Conservation (phyloP, 2,888 invertebrate species). For the Allygus modestus region DNA sequence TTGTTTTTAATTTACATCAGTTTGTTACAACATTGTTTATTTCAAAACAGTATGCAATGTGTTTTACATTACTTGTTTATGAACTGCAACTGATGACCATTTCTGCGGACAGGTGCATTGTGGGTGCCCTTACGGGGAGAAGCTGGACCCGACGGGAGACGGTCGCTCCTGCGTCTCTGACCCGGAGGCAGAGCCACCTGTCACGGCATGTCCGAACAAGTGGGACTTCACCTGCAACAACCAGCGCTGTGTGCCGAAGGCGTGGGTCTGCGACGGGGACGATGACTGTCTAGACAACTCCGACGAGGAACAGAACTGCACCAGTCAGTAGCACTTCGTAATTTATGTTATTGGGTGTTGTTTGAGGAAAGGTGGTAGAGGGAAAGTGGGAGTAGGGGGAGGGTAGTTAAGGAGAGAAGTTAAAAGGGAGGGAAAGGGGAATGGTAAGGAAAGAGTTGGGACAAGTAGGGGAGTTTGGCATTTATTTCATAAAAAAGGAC, state of each 20-base stretch:
- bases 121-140: conserved; percentile 96
- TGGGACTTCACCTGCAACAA: conserved; percentile 97
- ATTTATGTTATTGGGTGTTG: background rate
- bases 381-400: too few species aligned
- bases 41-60: too few species aligned
- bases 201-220: conserved; percentile 92
- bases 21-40: too few species aligned
- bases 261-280: conserved; percentile 98
- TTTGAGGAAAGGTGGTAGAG: background rate
- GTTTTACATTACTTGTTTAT: too few species aligned
- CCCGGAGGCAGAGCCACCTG: conserved; percentile 91
- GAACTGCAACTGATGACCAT: too few species aligned
- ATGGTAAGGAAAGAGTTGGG: too few species aligned
- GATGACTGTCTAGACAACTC: conserved; percentile 97
- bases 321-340: conserved; percentile 83
- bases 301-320: conserved; percentile 96
- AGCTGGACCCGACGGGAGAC: conserved; percentile 77
- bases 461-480: too few species aligned
- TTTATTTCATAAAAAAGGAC: too few species aligned
- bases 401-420: too few species aligned
- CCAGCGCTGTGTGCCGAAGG: conserved; percentile 92
- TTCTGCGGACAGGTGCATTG: conserved; percentile 76
- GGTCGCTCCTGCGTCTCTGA: conserved; percentile 86
- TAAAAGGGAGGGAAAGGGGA: too few species aligned
- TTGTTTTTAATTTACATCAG: too few species aligned